Evolutionary conservation across 2,113 vertebrate species (phyloP), one percentile per base, ranked within the genome.

Genomic region (Onychostruthus taczanowskii): DNA sequence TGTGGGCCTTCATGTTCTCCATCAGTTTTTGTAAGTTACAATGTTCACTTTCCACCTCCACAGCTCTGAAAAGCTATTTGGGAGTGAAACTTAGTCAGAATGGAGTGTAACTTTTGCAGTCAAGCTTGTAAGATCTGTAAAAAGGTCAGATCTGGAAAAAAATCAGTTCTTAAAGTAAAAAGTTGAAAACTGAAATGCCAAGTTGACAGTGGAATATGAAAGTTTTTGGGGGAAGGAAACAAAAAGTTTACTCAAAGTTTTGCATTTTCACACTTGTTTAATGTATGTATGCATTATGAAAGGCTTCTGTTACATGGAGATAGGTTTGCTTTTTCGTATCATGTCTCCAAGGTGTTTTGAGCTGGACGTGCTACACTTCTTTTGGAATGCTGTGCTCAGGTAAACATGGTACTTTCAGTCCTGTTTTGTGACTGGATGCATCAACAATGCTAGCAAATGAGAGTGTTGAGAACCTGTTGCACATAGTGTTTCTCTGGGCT

Each of bases 171-270:
- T 91, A 73, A 66, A 59, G 55, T 39, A 37, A 68, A 52, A 47
- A 49, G 16, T 11, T 91, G 56, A 78, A 91, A 93, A 69, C 37
- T n/a, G 41, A 73, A 84, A 66, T 50, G 24, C 12, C 8, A 74
- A 39, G 46, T 18, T 55, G 50, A 35, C 8, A 69, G n/a, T 33
- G 39, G 27, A 73, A 70, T 3, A 0, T 56, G 8, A n/a, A 83
- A 35, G 5, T 14, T 77, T 79, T 17, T 12, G 0, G 6, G 17
- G 8, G 7, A 5, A 46, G 53, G 23, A 58, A 75, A 13, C 0
- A 0, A 49, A 55, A 66, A 68, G 3, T 41, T 76, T 56, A 37
- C 37, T 66, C 12, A 21, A 33, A 75, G 47, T 44, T 37, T n/a
- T 73, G 12, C 3, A 7, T 64, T 93, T 76, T 76, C 15, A 64